Base-by-base conservation (phyloP, 2,888 invertebrate species). In the Phyllotreta striolata region DNA sequence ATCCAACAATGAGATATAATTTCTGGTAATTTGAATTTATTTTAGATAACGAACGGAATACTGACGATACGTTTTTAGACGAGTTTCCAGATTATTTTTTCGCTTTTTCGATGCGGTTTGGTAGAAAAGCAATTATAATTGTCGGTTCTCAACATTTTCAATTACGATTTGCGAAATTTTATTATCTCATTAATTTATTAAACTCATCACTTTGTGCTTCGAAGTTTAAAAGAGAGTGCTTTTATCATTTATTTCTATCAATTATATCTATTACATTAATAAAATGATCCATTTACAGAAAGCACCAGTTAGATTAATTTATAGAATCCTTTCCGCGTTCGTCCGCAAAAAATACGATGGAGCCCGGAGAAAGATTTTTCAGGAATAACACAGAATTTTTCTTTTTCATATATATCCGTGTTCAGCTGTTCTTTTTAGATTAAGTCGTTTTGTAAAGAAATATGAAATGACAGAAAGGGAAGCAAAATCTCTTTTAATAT, bases 381-480 rank as follows among this genome's bases (percentile, higher is more conserved):
- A 59, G 8, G 55, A 59, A 55, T 43, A 56, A 52, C 41, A 58
- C 24, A 49, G 59, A 55, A 63, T 55, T 63, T 63, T 64, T 62
- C 66, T 62, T 64, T 62, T 66, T 57, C 60, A 57, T 62, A 66
- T 66, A 64, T 61, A 66, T 59, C 58, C 62, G 44, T 62, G 59
- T 68, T 64, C 66, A 64, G 63, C 63, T 66, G 63, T 67, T 67
- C 66, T 63, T 64, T 62, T 66, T 47, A 66, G 69, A 69, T 66
- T 66, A 66, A 63, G 63, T 66, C 62, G 62, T 49, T 60, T 55
- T 63, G 65, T 58, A 65, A 64, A 69, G 66, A 66, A 66, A 69
- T 69, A 69, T 69, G 69, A 63, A 69, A 69, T 65, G 69, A 69
- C 69, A 69, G 69, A 66, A 59, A 62, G 65, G 63, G 66, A 69